Evolutionary conservation across 1,140 invertebrate species (phyloP).

Genomic region (Pollicipes pollicipes): DNA sequence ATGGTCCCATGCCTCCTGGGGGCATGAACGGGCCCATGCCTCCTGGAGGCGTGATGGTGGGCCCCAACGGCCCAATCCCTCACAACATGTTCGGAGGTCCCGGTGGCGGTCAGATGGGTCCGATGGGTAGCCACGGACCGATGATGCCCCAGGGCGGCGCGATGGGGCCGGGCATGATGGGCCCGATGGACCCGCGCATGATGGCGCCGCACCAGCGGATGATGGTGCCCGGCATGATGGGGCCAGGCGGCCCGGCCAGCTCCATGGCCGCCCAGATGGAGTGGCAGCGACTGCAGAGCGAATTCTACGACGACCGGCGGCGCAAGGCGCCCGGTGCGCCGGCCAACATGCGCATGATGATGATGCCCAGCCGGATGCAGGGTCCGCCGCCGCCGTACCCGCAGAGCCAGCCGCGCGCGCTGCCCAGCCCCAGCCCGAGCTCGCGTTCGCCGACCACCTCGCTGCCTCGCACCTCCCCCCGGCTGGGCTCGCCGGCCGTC

Average conservation of each 20-base stretch:
- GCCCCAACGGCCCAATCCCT: slow-evolving; percentile 8
- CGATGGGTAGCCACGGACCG: slow-evolving; percentile 26
- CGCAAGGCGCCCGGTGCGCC: slow-evolving; percentile 34
- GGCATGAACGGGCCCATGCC: too few species aligned
- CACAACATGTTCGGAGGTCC: slow-evolving; percentile 12
- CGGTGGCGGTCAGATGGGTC: slow-evolving; percentile 20
- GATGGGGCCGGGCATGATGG: slow-evolving; percentile 23
- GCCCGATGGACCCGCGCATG: slow-evolving; percentile 17
- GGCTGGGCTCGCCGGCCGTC: slow-evolving; percentile 2
- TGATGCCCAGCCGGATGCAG: slow-evolving; percentile 35
- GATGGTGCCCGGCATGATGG: too few species aligned
- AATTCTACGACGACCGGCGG: slow-evolving; percentile 51
- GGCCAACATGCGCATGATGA: slow-evolving; percentile 33
- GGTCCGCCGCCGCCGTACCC: slow-evolving; percentile 70
- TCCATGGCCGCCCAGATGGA: slow-evolving; percentile 47
- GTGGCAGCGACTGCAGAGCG: slow-evolving; percentile 75
- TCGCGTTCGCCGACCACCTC: neutral
- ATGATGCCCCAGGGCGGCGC: slow-evolving; percentile 19
- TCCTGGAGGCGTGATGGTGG: slow-evolving; percentile 10
- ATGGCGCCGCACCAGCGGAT: slow-evolving; percentile 31
- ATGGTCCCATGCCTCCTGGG: too few species aligned
- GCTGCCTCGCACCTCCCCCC: neutral
- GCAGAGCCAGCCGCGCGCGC: slow-evolving; percentile 18
- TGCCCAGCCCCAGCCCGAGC: slow-evolving; percentile 20
- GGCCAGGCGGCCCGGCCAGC: slow-evolving; percentile 25